Evolutionary conservation across 1,140 invertebrate species (phyloP), one percentile per base, ranked within the genome.

Genomic region (Apis cerana): DNA sequence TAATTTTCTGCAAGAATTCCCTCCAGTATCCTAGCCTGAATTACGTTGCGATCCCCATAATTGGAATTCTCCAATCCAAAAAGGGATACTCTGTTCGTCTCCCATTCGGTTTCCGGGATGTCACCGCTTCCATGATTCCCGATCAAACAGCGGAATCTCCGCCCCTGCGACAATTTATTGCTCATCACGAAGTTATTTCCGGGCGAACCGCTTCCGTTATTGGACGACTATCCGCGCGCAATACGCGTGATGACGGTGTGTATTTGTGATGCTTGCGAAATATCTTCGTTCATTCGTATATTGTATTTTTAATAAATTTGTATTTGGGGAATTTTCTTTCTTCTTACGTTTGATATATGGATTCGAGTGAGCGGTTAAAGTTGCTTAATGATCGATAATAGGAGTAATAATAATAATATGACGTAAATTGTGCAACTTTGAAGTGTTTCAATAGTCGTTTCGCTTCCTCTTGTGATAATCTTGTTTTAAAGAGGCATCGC

Each of bases 1-100:
- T 65, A 64, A 71, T 52, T 27, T 48, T 80, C 59, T 19, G 11
- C 43, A 54, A 62, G 70, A 74, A 80, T 80, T 74, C 19, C 70
- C 75, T 74, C 19, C 70, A 19, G 15, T 8, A 54, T 33, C 21
- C 48, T 4, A 43, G 11, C 21, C 27, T 23, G 23, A 43, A 74
- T 21, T 1, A n/a, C 50, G 27, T 74, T 21, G 17, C 12, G 59
- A 56, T 48, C 15, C 61, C 21, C 79, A 58, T 81, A 50, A 27
- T 33, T 81, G 17, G 71, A 48, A 81, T 81, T 81, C 79, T 27
- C 19, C 62, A 13, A 67, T 58, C n/a, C 33, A 62, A 48, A 56
- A 58, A 74, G 61, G 61, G 54, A 80, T 75, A 70, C 78, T 15
- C n/a, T 21, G 15, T 54, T 56, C 50, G 50, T 80, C 50, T 21